Evolutionary conservation across 2,888 invertebrate genomes (phyloP), one percentile per base, ranked within the genome.

Genomic region (Epsilonema sp.): DNA sequence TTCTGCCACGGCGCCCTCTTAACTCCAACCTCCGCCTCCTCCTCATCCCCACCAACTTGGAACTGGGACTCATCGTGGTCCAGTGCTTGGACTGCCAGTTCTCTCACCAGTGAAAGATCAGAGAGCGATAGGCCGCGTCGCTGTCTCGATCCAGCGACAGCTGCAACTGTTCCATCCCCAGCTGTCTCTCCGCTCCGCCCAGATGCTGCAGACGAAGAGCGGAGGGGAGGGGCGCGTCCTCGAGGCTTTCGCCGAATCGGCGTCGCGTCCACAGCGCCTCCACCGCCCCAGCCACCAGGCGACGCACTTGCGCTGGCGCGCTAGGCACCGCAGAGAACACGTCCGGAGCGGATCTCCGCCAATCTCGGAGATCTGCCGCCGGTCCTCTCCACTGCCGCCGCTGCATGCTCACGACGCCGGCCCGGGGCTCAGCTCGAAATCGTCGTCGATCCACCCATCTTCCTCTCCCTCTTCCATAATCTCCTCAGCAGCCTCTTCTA

Each of bases 371-470:
- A n/a, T n/a, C n/a, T n/a, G n/a, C n/a, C n/a, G n/a, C n/a, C n/a
- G n/a, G n/a, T n/a, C n/a, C n/a, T n/a, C n/a, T n/a, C n/a, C n/a
- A 31, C 31, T 31, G 31, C 8, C 31, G 31, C 31, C 16, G 31
- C 31, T 8, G 8, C 8, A 16, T 11, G 31, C 8, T 8, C 8
- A 8, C 8, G 31, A 31, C 8, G 20, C 16, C 39, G 22, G 21
- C 8, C 8, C 8, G 8, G n/a, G n/a, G 39, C 39, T 42, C 19
- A 44, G 25, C 20, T 19, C 44, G 21, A 44, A 44, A 44, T 44
- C 44, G 22, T 44, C 36, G 44, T 44, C 44, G 26, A 44, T 44
- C 44, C 44, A 44, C 19, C 26, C 8, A 11, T 44, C 44, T 5
- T 44, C 42, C 25, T 21, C 39, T 20, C 16, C 8, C 31, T 31